These are phyloP conservation scores for Girardinus metallicus DNA, from an alignment of 2,797 vertebrate genomes.

Conservation along the genomic window DNA sequence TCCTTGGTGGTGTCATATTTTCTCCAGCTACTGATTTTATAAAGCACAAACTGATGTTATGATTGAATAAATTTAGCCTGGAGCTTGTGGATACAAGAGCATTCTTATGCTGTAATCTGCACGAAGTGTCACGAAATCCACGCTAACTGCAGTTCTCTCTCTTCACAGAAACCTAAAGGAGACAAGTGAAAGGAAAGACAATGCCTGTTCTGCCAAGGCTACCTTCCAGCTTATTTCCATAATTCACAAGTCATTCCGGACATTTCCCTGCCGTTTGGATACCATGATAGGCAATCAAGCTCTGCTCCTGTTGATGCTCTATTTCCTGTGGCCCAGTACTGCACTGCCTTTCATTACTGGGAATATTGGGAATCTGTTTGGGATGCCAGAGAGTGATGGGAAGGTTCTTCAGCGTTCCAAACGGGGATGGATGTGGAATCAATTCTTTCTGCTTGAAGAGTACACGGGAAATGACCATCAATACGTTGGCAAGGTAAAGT, in stretches of 20 bases:
- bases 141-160: slow-evolving; percentile 53
- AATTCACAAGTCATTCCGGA: slow-evolving; percentile 69
- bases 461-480: slow-evolving; percentile 96
- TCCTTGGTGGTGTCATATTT: slow-evolving; percentile 25
- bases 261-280: slow-evolving; percentile 72
- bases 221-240: slow-evolving; percentile 69
- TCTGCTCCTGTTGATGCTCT: slow-evolving; percentile 75
- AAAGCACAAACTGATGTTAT: slow-evolving; percentile 15
- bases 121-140: not conserved
- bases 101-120: not conserved
- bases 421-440: slow-evolving; percentile 99
- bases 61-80: not conserved
- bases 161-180: slow-evolving; percentile 64
- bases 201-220: slow-evolving; percentile 77
- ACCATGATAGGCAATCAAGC: slow-evolving; percentile 81
- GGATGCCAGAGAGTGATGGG: slow-evolving; percentile 78
- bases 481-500: slow-evolving; percentile 96
- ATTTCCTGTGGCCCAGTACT: slow-evolving; percentile 65
- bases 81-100: not conserved
- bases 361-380: slow-evolving; percentile 78
- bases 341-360: slow-evolving; percentile 78
- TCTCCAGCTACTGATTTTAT: not conserved
- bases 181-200: slow-evolving; percentile 71
- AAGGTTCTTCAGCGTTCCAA: slow-evolving; percentile 90
- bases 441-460: slow-evolving; percentile 97